Evolutionary conservation across 2,888 invertebrate species (phyloP), one percentile per base, ranked within the genome.

Genomic region (Netelia fuscicornis): DNA sequence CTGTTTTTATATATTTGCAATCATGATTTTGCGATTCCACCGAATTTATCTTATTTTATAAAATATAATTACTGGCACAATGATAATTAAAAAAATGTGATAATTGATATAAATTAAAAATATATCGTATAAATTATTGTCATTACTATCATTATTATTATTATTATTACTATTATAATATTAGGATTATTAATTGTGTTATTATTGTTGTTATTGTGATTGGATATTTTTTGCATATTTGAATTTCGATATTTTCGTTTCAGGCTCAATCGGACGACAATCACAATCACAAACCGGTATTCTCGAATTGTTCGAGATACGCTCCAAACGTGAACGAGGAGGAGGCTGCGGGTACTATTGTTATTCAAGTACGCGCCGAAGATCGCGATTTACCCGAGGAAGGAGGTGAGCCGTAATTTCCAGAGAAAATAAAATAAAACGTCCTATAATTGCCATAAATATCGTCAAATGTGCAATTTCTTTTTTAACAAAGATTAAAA

Each of bases 261-360:
- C 76, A 86, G 76, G 83, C 85, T 65, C 88, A 88, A 67, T 89
- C 89, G 74, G 89, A 87, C 17, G 90, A 92, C 58, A 93, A 94
- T 82, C 94, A 98, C 94, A 98, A 97, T 94, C 97, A 98, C 93
- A 98, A 98, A 91, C 98, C 98, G 1, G 96, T 97, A 84, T 98
- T 98, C 94, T 96, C 96, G 60, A 96, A 97, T 89, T 99, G 99
- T 94, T 96, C 96, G 80, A 95, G 95, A 89, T 98, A 98, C 94
- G 96, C 96, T 90, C 98, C 97, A 0, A 95, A 95, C 42, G 97
- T 98, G 25, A 96, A 96, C 91, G 98, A 98, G 94, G 97, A 97
- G 90, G 96, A 97, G 92, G 95, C 95, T 0, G 94, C 95, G 54
- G 97, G 96, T 80, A 97, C 97, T 0, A 95, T 95, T 87, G 98